These are phyloP conservation scores for Muscicapa adusta DNA, from an alignment of 2,113 vertebrate genomes.

Conservation along the genomic window DNA sequence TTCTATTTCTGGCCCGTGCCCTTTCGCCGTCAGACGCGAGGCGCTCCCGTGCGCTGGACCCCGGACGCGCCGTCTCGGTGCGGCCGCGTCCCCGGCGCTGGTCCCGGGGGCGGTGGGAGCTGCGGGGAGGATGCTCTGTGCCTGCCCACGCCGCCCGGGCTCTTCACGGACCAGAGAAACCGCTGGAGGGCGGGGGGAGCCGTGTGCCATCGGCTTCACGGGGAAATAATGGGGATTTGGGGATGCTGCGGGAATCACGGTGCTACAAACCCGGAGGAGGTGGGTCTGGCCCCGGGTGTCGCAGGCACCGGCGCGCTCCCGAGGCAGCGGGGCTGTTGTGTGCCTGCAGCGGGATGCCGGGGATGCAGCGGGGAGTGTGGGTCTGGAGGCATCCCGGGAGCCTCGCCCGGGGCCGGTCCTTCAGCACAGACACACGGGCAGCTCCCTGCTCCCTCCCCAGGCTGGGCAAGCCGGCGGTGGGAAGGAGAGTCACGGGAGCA, in stretches of 20 bases:
- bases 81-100: neutral
- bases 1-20: conserved; percentile 45
- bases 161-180: neutral
- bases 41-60: neutral
- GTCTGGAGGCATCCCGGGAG: neutral
- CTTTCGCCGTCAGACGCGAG: neutral
- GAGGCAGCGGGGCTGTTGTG: neutral
- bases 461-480: rapidly evolving
- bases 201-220: neutral
- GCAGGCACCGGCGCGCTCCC: neutral
- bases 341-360: neutral
- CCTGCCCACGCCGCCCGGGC: neutral
- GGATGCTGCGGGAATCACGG: neutral
- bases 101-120: neutral
- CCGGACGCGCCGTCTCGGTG: neutral
- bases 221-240: neutral
- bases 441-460: neutral
- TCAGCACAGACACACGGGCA: neutral
- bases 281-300: neutral
- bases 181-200: neutral
- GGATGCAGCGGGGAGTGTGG: neutral
- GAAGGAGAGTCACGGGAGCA: neutral
- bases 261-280: neutral
- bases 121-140: neutral
- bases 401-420: neutral